These are phyloP conservation scores for Epinephelus lanceolatus DNA, from an alignment of 2,113 vertebrate species.

Conservation along the genomic window DNA sequence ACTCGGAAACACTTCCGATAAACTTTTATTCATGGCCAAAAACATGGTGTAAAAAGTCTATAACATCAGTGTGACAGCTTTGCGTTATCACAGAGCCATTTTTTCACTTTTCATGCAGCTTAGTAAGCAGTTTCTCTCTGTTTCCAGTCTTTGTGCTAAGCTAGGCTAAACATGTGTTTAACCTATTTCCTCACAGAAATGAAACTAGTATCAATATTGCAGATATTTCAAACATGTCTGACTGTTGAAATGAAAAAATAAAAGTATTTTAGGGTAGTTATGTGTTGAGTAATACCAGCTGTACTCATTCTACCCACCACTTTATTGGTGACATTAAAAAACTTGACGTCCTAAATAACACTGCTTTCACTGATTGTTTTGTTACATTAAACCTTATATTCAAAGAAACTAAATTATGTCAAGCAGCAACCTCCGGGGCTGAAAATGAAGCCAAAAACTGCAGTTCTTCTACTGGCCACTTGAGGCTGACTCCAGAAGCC, in stretches of 20 bases:
- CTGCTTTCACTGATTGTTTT: too few species aligned
- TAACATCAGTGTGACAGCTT: neutral
- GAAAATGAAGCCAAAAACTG: too few species aligned
- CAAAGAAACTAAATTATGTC: too few species aligned
- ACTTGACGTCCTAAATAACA: too few species aligned
- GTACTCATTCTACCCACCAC: neutral
- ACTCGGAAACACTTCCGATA: neutral
- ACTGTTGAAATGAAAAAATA: neutral
- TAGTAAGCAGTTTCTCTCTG: neutral
- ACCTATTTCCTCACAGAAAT: neutral
- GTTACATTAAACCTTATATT: too few species aligned
- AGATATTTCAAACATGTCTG: neutral
- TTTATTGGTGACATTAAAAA: neutral
- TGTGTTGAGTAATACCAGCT: neutral
- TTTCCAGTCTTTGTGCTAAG: neutral
- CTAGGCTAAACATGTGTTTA: neutral
- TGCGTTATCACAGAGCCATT: neutral
- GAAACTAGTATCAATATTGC: neutral
- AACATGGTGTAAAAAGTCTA: neutral
- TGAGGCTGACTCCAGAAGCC: too few species aligned
- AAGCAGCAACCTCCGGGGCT: too few species aligned
- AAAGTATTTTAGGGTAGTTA: neutral
- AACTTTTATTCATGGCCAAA: neutral
- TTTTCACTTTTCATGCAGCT: neutral
- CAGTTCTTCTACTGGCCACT: too few species aligned